These are phyloP conservation scores for Chascanopsetta lugubris DNA, from an alignment of 2,113 vertebrate species.

Conservation along the genomic window DNA sequence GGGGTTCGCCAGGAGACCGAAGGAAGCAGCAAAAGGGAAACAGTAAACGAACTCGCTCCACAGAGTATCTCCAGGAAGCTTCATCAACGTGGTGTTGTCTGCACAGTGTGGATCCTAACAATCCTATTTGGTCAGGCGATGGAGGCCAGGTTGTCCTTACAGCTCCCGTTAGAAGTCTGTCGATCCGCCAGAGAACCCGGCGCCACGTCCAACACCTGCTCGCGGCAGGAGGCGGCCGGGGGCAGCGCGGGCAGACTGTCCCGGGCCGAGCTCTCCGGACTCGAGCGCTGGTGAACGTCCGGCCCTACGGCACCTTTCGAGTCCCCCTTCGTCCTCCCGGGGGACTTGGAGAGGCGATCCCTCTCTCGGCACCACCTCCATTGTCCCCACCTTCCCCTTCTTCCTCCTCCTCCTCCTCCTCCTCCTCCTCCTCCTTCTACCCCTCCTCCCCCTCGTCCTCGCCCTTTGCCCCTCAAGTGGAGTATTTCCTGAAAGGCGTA, in stretches of 20 bases:
- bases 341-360: slow-evolving; percentile 30
- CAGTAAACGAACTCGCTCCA: not conserved
- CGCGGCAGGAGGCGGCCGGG: slow-evolving; percentile 24
- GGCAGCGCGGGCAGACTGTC: slow-evolving; percentile 38
- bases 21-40: not conserved
- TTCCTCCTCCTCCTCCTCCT: slow-evolving; percentile 69
- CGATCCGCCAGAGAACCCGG: slow-evolving; percentile 75
- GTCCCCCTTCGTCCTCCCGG: slow-evolving; percentile 14
- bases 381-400: too few relatives aligned
- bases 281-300: slow-evolving; percentile 22
- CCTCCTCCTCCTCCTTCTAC: slow-evolving; percentile 62
- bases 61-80: slow-evolving; percentile 1
- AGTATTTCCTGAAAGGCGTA: slow-evolving; percentile 94
- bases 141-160: slow-evolving; percentile 58
- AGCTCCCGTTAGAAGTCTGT: slow-evolving; percentile 66
- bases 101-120: slow-evolving; percentile 2
- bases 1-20: too few relatives aligned
- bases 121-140: slow-evolving; percentile 52
- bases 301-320: not conserved
- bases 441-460: slow-evolving; percentile 68
- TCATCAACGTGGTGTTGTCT: slow-evolving; percentile 17
- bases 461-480: slow-evolving; percentile 79
- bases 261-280: slow-evolving; percentile 73
- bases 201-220: slow-evolving; percentile 76
- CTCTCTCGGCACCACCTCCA: slow-evolving; percentile 71